A percentile compares a stretch with the other conserved stretches of the same genome.
These are phyloP conservation scores for Pungitius pungitius DNA, from an alignment of 2,113 vertebrate genomes.

Conservation along the genomic window DNA sequence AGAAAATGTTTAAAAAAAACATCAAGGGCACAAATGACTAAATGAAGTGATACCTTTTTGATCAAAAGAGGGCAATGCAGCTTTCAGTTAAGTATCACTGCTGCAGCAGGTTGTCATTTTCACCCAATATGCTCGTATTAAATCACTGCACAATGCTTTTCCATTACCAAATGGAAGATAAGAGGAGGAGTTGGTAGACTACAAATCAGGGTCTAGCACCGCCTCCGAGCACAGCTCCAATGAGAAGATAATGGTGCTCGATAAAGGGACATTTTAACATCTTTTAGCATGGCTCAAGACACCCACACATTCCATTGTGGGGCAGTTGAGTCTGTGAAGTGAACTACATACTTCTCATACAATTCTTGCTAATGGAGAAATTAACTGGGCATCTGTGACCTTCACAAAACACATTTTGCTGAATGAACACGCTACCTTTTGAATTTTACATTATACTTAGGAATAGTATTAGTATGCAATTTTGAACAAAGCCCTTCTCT, in stretches of 20 bases:
- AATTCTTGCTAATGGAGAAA: no score
- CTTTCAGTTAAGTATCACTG: background rate
- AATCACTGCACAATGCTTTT: background rate
- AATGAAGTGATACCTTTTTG: background rate
- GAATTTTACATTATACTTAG: background rate
- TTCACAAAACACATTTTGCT: background rate
- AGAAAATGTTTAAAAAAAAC: no score
- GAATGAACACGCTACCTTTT: background rate
- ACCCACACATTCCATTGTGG: no score
- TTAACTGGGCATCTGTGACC: no score
- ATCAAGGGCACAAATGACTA: background rate
- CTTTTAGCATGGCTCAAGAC: no score
- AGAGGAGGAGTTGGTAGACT: background rate
- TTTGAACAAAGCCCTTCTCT: background rate
- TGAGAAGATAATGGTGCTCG: background rate
- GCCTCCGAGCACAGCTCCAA: background rate
- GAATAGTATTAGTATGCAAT: background rate
- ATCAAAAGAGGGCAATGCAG: background rate
- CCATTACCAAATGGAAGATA: background rate
- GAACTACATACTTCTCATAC: no score
- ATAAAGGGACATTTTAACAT: background rate
- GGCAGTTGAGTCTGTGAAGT: no score
- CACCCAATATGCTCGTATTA: background rate
- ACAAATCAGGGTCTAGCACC: background rate
- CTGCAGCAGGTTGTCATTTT: slow-evolving; percentile 8